Evolutionary conservation across 2,797 vertebrate species (phyloP).

Genomic region (Artibeus lituratus): DNA sequence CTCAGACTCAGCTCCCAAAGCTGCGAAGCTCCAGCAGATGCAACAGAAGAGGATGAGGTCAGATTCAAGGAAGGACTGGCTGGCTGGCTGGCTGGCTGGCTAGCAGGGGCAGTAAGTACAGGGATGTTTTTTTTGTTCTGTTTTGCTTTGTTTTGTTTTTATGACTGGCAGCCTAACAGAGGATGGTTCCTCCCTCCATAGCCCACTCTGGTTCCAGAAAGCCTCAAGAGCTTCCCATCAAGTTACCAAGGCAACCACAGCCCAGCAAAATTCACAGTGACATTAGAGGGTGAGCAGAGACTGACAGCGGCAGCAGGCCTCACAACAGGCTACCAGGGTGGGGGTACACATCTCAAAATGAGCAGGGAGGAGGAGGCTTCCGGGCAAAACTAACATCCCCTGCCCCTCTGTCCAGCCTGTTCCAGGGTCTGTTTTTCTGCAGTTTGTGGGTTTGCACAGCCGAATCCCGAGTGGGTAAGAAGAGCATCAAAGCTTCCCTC

Average conservation of each 20-base stretch:
- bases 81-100: background rate
- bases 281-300: constrained; percentile 28
- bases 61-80: constrained; percentile 2
- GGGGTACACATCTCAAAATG: background rate
- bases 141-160: background rate
- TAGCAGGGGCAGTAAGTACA: background rate
- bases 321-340: constrained; percentile 1
- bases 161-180: constrained; percentile 27
- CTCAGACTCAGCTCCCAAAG: background rate
- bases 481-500: background rate
- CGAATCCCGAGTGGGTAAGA: background rate
- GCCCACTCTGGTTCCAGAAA: constrained; percentile 54
- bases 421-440: background rate
- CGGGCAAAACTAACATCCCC: background rate
- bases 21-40: background rate
- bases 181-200: background rate
- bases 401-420: background rate
- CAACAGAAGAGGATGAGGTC: background rate
- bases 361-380: constrained; percentile 10
- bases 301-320: background rate
- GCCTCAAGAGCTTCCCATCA: constrained; percentile 56
- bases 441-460: background rate
- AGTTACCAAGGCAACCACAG: constrained; percentile 73
- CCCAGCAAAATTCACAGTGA: constrained; percentile 44
- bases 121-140: background rate